Conservation (phyloP, 1,140 invertebrate genomes). For the Bombus polaris region DNA sequence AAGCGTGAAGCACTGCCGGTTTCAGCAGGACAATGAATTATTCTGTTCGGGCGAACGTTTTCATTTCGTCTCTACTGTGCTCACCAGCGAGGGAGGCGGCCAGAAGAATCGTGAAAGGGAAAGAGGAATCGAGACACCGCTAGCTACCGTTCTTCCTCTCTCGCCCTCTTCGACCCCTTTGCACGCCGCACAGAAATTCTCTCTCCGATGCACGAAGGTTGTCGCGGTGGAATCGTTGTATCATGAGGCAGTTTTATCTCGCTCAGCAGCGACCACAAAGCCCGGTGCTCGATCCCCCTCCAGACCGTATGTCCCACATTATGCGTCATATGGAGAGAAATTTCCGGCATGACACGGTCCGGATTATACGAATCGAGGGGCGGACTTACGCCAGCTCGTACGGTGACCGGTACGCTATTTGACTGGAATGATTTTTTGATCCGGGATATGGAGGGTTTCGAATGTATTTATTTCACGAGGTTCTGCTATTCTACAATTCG, state of each 20-base stretch:
- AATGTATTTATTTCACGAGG: neutral
- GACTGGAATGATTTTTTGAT: neutral
- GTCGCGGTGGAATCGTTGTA: slow-evolving; percentile 45
- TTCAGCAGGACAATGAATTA: slow-evolving; percentile 76
- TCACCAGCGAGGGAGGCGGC: slow-evolving; percentile 13
- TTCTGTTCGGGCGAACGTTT: slow-evolving; percentile 75
- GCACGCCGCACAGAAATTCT: neutral
- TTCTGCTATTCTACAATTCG: neutral
- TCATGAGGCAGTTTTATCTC: slow-evolving; percentile 59
- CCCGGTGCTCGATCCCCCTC: neutral
- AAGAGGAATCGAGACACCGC: slow-evolving; percentile 33
- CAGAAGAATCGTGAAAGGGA: slow-evolving; percentile 51
- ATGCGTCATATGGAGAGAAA: slow-evolving; percentile 52
- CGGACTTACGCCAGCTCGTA: neutral
- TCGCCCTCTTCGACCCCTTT: slow-evolving; percentile 28
- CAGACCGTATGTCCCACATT: slow-evolving; percentile 40
- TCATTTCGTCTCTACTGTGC: slow-evolving; percentile 68
- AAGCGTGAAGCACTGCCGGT: slow-evolving; percentile 68
- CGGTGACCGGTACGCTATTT: neutral
- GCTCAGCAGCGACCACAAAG: slow-evolving; percentile 37
- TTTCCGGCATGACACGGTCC: slow-evolving; percentile 56
- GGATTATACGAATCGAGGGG: slow-evolving; percentile 50
- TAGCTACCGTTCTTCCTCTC: neutral
- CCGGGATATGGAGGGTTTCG: neutral
- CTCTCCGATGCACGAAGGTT: neutral